Evolutionary conservation across 2,888 invertebrate species (phyloP), one percentile per base, ranked within the genome.

Genomic region (Phengaris arion): DNA sequence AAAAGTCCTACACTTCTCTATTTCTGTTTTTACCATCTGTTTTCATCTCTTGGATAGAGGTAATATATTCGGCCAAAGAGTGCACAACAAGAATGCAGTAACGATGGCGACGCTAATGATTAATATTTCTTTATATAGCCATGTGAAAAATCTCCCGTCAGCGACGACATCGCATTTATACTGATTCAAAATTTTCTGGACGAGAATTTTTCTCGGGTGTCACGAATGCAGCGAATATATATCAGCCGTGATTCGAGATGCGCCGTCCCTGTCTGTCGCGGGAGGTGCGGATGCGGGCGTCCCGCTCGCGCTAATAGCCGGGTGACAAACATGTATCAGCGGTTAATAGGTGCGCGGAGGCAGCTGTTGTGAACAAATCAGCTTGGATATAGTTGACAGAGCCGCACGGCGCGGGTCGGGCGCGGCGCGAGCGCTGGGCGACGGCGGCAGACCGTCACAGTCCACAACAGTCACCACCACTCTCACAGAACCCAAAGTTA

Each of bases 241-340:
- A 91, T 92, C 85, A 86, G 86, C 85, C 83, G 88, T 89, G 90
- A 91, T 91, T 91, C 86, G 86, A 89, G 89, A 90, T 88, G 88
- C 89, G 87, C 89, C 91, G 91, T 92, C 93, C 90, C 92, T 86
- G 91, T 93, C 90, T 86, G 85, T 85, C 90, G 85, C 88, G 86
- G 87, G 87, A 86, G 89, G 86, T 88, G 89, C 84, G 85, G 22
- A 82, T 86, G 88, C 87, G 90, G 90, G 88, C 86, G 89, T 93
- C 93, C 91, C 92, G 89, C 88, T 93, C 93, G 80, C 90, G 87
- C 93, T 93, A 93, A 93, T 93, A 93, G 93, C 93, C 92, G 92
- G 88, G 92, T 92, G 93, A 93, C 93, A 92, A 93, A 93, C 93
- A 93, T 93, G 93, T 93, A 93, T 93, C 93, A 93, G 92, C 91